Conservation (phyloP, 2,888 invertebrate genomes). For the Clivina fossor region DNA sequence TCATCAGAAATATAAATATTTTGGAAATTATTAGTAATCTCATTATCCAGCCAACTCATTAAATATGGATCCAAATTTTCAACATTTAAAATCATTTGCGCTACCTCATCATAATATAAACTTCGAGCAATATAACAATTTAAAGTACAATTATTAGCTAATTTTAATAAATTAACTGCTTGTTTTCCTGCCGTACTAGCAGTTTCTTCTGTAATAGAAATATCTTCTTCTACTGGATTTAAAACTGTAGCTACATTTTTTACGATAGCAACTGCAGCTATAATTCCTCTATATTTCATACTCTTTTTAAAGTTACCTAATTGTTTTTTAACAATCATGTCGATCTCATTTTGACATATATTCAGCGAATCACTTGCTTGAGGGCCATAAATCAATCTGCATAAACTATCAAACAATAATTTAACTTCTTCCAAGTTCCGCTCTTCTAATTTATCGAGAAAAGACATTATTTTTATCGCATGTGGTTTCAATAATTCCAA, state of each 20-base stretch:
- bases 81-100: slow-evolving; percentile 59
- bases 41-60: slow-evolving; percentile 64
- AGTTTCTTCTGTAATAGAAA: slow-evolving; percentile 54
- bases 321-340: slow-evolving; percentile 84
- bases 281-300: slow-evolving; percentile 73
- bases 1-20: slow-evolving; percentile 62
- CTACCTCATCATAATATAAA: slow-evolving; percentile 76
- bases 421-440: slow-evolving; percentile 73
- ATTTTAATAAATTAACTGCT: slow-evolving; percentile 64
- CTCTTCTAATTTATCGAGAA: slow-evolving; percentile 75
- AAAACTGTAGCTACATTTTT: slow-evolving; percentile 64
- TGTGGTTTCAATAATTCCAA: slow-evolving; percentile 57
- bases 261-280: slow-evolving; percentile 73
- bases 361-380: slow-evolving; percentile 52
- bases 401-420: slow-evolving; percentile 76
- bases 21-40: slow-evolving; percentile 66
- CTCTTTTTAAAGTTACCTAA: slow-evolving; percentile 65
- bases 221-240: slow-evolving; percentile 52
- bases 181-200: slow-evolving; percentile 60
- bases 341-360: slow-evolving; percentile 76
- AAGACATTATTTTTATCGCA: slow-evolving; percentile 61
- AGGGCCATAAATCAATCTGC: slow-evolving; percentile 68
- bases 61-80: slow-evolving; percentile 63
- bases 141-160: slow-evolving; percentile 62
- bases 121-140: slow-evolving; percentile 68